Conservation (phyloP, 2,888 invertebrate genomes). For the Toxonevra muliebris region DNA sequence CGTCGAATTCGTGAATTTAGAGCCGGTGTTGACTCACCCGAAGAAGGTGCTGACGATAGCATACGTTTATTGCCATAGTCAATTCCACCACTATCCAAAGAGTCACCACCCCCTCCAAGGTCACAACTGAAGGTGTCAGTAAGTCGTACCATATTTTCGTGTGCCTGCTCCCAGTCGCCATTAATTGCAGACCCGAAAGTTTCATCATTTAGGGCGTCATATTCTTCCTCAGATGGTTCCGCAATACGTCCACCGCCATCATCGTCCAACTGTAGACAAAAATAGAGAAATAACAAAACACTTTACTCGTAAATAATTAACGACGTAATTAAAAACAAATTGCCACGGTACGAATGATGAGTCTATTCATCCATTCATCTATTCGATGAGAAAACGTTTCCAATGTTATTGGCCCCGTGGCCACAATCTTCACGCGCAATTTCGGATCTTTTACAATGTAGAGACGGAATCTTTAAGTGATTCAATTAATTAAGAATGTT, state of each 20-base stretch:
- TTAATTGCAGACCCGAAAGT: constrained; percentile 85
- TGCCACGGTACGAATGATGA: constrained; percentile 6
- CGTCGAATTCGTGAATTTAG: constrained; percentile 26
- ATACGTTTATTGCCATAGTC: constrained; percentile 15
- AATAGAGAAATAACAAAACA: background rate
- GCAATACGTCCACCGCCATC: constrained; percentile 69
- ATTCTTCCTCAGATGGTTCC: constrained; percentile 80
- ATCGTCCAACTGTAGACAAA: constrained; percentile 53
- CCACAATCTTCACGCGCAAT: too few relatives aligned
- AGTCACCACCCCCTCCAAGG: constrained; percentile 35
- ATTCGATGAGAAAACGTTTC: background rate
- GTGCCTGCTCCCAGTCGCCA: constrained; percentile 79
- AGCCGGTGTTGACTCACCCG: constrained; percentile 35
- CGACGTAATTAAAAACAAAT: background rate
- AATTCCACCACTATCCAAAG: constrained; percentile 26
- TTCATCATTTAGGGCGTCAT: constrained; percentile 92
- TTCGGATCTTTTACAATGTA: too few relatives aligned
- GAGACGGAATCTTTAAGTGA: too few relatives aligned
- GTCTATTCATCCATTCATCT: background rate
- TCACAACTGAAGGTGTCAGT: constrained; percentile 52
- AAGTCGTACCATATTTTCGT: constrained; percentile 72
- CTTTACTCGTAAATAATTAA: background rate
- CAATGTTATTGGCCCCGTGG: too few relatives aligned
- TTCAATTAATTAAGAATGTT: constrained; percentile 1
- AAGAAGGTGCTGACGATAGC: constrained; percentile 38